These are phyloP conservation scores for Drosophila setosimentum DNA, from an alignment of 2,888 invertebrate genomes.

Conservation along the genomic window DNA sequence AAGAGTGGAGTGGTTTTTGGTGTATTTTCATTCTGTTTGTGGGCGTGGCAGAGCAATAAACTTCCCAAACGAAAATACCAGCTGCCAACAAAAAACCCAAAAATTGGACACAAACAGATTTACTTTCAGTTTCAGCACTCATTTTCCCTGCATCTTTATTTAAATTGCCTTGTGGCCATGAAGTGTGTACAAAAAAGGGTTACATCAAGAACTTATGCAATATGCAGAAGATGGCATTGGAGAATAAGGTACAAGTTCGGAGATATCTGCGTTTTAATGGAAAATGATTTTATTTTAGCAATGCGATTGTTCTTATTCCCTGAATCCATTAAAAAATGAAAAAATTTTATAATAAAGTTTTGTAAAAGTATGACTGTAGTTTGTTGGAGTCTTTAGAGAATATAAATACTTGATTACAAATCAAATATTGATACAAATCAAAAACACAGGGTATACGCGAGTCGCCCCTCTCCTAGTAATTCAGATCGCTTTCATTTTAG, in stretches of 20 bases:
- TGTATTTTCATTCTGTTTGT: slow-evolving; percentile 15
- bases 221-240: not conserved
- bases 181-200: not conserved
- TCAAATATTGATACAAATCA: no score
- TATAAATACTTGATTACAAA: not conserved
- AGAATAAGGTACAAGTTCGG: not conserved
- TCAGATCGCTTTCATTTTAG: not conserved
- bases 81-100: slow-evolving; percentile 30
- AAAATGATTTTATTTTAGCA: no score
- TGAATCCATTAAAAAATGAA: not conserved
- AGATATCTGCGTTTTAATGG: not conserved
- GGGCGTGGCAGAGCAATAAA: slow-evolving; percentile 42
- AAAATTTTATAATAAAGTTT: not conserved
- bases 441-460: not conserved
- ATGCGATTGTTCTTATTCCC: not conserved
- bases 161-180: not conserved
- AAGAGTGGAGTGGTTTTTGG: not conserved
- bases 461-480: not conserved
- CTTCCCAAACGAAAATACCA: slow-evolving; percentile 27
- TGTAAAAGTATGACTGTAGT: not conserved
- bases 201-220: not conserved
- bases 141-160: not conserved
- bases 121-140: slow-evolving; percentile 45
- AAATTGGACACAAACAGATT: slow-evolving; percentile 62
- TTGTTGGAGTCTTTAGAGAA: not conserved